phyloP scores from a whole-genome alignment of 2,888 invertebrate genomes.

The Cyclophora albipunctata region DNA sequence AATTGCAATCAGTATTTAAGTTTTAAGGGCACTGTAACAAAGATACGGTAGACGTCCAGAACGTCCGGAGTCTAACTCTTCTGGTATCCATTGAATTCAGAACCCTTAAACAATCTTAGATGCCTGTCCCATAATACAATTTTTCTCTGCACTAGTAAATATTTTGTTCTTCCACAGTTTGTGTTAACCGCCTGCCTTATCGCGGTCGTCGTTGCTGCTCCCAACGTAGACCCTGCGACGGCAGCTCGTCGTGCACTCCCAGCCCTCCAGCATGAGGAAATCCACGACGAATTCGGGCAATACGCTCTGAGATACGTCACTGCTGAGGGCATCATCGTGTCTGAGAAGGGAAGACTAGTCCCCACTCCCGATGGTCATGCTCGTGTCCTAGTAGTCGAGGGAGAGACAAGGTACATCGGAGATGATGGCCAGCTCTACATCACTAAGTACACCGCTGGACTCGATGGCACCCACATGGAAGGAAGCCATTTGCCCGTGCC shows the following conservation, averaged over 20 bases:
- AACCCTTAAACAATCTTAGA: too few relatives aligned
- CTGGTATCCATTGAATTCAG: too few relatives aligned
- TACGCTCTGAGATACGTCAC: constrained; percentile 46
- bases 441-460: constrained; percentile 44
- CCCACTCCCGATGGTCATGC: constrained; percentile 30
- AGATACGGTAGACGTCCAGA: too few relatives aligned
- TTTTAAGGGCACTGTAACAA: too few relatives aligned
- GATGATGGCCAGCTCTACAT: constrained; percentile 47
- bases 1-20: too few relatives aligned
- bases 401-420: constrained; percentile 42
- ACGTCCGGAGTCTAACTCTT: too few relatives aligned
- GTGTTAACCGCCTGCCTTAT: constrained; percentile 26
- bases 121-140: too few relatives aligned
- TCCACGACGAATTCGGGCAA: constrained; percentile 43
- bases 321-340: constrained; percentile 43
- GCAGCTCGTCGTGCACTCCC: constrained; percentile 27
- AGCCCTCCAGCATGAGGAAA: constrained; percentile 36
- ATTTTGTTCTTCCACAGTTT: constrained; percentile 20
- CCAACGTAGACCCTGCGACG: constrained; percentile 15
- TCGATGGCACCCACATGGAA: constrained; percentile 38
- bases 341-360: constrained; percentile 41
- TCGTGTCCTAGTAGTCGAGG: constrained; percentile 40
- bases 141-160: too few relatives aligned
- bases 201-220: constrained; percentile 27
- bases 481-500: constrained; percentile 35